phyloP scores from a whole-genome alignment of 2,113 vertebrate genomes.

The Macquaria ambigua region DNA sequence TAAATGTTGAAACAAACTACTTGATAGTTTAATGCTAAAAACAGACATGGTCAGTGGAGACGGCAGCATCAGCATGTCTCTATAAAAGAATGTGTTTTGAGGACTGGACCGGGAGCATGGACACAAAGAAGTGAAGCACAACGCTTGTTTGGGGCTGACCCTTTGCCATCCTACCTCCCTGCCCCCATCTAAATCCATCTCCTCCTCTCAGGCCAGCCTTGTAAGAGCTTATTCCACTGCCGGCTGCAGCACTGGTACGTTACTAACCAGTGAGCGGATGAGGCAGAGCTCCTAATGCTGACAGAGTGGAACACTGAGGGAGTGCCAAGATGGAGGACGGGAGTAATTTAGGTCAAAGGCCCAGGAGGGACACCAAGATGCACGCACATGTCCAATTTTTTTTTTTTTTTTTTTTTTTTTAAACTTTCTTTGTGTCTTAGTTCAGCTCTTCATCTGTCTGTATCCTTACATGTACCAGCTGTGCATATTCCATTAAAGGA shows the following conservation, averaged over 20 bases:
- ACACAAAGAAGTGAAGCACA: slow-evolving; percentile 31
- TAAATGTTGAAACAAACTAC: background rate
- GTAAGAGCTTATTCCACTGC: slow-evolving; percentile 67
- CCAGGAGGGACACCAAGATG: slow-evolving; percentile 37
- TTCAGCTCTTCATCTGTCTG: slow-evolving; percentile 12
- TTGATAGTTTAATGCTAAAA: background rate
- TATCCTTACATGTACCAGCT: background rate
- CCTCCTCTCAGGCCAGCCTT: slow-evolving; percentile 44
- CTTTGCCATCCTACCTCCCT: slow-evolving; percentile 17
- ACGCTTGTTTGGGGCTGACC: slow-evolving; percentile 43
- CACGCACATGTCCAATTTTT: background rate
- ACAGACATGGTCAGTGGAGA: background rate
- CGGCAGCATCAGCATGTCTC: slow-evolving; percentile 9
- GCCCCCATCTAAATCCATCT: slow-evolving; percentile 43
- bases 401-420: background rate
- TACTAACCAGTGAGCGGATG: slow-evolving; percentile 62
- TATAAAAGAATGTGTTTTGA: slow-evolving; percentile 2
- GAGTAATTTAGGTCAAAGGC: slow-evolving; percentile 70
- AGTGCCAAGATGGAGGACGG: slow-evolving; percentile 46
- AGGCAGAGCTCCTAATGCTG: slow-evolving; percentile 62
- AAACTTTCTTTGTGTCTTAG: background rate
- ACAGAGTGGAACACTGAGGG: slow-evolving; percentile 54
- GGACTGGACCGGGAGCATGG: background rate
- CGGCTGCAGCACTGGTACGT: slow-evolving; percentile 55
- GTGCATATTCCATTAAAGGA: slow-evolving; percentile 8